These are phyloP conservation scores for Drosophila longiperda DNA, from an alignment of 2,888 invertebrate species.

Conservation along the genomic window DNA sequence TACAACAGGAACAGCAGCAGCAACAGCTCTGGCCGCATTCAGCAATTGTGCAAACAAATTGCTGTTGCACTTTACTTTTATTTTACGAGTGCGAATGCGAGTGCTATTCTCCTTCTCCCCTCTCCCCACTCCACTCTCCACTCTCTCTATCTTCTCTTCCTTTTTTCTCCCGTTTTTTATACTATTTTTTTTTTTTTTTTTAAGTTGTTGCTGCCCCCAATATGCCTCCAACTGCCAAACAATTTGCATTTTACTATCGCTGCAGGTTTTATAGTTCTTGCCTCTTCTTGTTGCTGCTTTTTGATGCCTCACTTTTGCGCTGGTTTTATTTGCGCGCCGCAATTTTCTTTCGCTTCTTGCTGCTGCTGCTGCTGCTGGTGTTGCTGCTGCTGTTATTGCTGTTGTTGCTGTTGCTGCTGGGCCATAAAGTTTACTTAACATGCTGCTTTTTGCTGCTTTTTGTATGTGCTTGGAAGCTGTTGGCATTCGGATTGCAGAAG, in stretches of 20 bases:
- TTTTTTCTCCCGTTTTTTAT: constrained; percentile 14
- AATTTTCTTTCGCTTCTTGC: constrained; percentile 63
- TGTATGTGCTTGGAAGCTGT: constrained; percentile 57
- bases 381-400: neutral
- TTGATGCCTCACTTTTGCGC: constrained; percentile 74
- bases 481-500: constrained; percentile 73
- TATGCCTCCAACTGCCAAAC: constrained; percentile 50
- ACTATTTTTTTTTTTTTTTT: neutral
- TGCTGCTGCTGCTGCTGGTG: constrained; percentile 55
- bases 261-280: constrained; percentile 79
- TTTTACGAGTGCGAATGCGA: constrained; percentile 79
- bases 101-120: constrained; percentile 33
- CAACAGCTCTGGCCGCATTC: constrained; percentile 71
- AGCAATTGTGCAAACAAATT: constrained; percentile 80
- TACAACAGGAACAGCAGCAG: constrained; percentile 39
- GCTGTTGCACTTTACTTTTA: constrained; percentile 80
- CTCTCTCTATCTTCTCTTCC: constrained; percentile 4
- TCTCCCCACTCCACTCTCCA: constrained; percentile 4
- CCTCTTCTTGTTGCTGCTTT: constrained; percentile 55
- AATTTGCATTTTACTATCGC: constrained; percentile 80
- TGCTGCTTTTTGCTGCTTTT: constrained; percentile 51
- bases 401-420: constrained; percentile 7
- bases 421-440: constrained; percentile 81
- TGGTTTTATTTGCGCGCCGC: constrained; percentile 76
- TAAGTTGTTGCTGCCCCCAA: constrained; percentile 15